A percentile compares a stretch with the other conserved stretches of the same genome.
Evolutionary conservation across 2,797 vertebrate species (phyloP).

Genomic region (Onychomys leucogaster): DNA sequence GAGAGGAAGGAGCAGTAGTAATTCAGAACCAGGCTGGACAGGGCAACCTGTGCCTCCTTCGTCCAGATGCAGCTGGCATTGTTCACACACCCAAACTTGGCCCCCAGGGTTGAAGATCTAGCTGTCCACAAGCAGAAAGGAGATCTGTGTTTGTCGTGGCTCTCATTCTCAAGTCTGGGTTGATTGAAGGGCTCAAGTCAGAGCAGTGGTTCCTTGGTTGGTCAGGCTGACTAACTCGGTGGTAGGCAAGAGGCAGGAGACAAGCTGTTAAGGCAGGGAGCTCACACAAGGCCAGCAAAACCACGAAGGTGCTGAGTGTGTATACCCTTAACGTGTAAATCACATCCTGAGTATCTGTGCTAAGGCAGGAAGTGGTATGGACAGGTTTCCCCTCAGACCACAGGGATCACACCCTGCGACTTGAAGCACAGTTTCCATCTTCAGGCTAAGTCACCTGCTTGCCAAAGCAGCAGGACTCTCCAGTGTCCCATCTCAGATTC

Average conservation of each 20-base stretch:
- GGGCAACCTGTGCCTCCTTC: not conserved
- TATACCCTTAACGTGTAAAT: not conserved
- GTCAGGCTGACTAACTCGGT: not conserved
- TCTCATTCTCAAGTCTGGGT: not conserved
- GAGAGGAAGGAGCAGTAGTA: accelerated
- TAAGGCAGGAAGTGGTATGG: not conserved
- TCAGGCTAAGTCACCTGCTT: not conserved
- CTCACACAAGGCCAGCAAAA: accelerated
- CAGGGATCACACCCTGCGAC: not conserved
- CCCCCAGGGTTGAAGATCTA: not conserved
- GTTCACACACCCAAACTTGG: not conserved
- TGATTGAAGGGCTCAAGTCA: not conserved
- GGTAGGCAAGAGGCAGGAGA: not conserved
- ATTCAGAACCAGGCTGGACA: not conserved
- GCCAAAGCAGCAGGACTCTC: accelerated
- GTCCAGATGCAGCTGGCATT: not conserved
- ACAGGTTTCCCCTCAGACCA: not conserved
- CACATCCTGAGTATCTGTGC: too few species aligned
- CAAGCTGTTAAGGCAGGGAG: not conserved
- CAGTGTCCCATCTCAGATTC: not conserved
- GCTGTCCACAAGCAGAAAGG: not conserved
- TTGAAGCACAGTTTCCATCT: not conserved
- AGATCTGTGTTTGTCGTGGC: too few species aligned
- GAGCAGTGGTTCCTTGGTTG: not conserved
- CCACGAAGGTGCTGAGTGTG: not conserved